Base-by-base conservation (phyloP, 2,113 vertebrate genomes). In the mouse (Mus musculus) region DNA sequence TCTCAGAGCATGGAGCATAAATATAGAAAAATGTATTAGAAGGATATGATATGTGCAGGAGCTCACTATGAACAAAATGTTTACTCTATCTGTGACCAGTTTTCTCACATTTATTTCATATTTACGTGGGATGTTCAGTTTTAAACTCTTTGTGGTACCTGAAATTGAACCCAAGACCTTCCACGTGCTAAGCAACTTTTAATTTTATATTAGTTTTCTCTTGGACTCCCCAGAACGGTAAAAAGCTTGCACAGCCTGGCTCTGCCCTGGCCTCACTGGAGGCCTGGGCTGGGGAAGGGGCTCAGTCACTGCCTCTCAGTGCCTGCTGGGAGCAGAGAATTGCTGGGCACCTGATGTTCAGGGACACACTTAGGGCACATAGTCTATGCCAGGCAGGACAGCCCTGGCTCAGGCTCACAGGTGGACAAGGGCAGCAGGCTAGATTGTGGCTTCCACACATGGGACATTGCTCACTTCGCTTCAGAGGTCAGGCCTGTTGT, bases 391-490 rank as follows among this genome's bases (percentile, higher is more conserved):
- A 59, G 85, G n/a, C 54, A 59, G 56, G 19, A 63, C 1, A 0
- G 63, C 19, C n/a, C 73, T 30, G 30, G 82, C 69, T 36, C 26
- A 24, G 52, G 42, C 42, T 56, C 92, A 63, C 30, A 0, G 72
- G 3, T 12, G 9, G 77, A 76, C 0, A 19, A 36, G 39, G 65
- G 73, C 1, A 0, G 59, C 20, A 33, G 69, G 61, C 72, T 42
- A 42, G 19, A 77, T 1, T 0, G 0, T 26, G 16, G 49, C 59
- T 49, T 52, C 72, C 9, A 14, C 33, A 63, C 16, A 3, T 4
- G 11, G 14, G 39, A 42, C 46, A 26, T 33, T 19, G 39, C 52
- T 54, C 13, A 24, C 73, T 71, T 10, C 17, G 56, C 16, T 20
- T 13, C 56, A 12, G 49, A 54, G 28, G 78, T 52, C 54, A n/a